Evolutionary conservation across 92 coral and sea anemone species (phyloP).

Genomic region (Umimayanthus chanpuru): DNA sequence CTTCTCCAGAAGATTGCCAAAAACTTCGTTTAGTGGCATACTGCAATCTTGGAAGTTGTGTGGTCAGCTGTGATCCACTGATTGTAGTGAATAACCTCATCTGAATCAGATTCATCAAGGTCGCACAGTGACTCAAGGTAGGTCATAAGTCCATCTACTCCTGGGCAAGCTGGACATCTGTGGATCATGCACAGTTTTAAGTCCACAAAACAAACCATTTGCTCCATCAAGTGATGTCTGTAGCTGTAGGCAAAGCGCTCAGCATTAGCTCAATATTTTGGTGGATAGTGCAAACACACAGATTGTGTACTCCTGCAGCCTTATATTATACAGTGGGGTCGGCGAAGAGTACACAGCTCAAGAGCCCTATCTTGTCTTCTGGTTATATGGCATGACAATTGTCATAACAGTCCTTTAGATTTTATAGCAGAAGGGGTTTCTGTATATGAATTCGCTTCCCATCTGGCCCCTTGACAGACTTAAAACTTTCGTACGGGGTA

Average conservation of each 20-base stretch:
- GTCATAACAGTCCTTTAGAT: constrained; percentile 8
- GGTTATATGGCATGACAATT: neutral
- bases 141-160: neutral
- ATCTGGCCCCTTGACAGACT: constrained; percentile 28
- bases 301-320: neutral
- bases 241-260: constrained; percentile 6
- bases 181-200: constrained; percentile 17
- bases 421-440: constrained; percentile 25
- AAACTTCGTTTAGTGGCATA: neutral
- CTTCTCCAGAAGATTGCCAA: neutral
- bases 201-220: constrained; percentile 2
- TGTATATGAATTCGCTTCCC: constrained; percentile 19
- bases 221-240: constrained; percentile 21
- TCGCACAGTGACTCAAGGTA: neutral
- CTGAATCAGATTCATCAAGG: neutral
- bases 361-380: constrained; percentile 19
- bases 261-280: neutral
- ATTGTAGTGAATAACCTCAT: neutral
- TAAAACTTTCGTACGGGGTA: constrained; percentile 20
- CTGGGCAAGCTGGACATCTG: constrained; percentile 2
- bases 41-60: neutral
- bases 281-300: neutral
- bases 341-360: neutral
- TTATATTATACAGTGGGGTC: neutral
- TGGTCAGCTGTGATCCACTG: neutral